Conservation (phyloP, 2,888 invertebrate species). For the Asteroscopus sphinx region DNA sequence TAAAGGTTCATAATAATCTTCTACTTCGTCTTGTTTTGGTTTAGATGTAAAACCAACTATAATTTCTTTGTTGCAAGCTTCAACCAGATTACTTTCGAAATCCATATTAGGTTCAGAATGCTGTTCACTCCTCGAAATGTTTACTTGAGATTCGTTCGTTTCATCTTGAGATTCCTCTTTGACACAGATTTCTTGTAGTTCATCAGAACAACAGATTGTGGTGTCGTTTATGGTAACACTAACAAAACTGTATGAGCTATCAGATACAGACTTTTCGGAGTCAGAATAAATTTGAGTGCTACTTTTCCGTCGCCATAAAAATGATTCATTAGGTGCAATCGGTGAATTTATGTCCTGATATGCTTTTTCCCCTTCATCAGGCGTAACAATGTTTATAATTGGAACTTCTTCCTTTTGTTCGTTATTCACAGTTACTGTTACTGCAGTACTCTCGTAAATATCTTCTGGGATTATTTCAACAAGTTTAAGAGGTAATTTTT, state of each 20-base stretch:
- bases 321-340: conserved; percentile 91
- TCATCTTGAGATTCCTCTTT: conserved; percentile 70
- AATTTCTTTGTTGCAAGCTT: conserved; percentile 84
- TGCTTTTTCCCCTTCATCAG: conserved; percentile 58
- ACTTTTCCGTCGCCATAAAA: conserved; percentile 90
- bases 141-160: conserved; percentile 69
- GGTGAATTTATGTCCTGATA: conserved; percentile 75
- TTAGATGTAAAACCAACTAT: conserved; percentile 78
- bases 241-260: conserved; percentile 78
- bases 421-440: conserved; percentile 39
- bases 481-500: conserved; percentile 80
- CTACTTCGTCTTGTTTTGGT: conserved; percentile 70
- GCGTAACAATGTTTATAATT: conserved; percentile 42
- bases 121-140: conserved; percentile 60
- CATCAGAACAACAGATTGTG: conserved; percentile 64
- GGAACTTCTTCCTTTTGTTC: conserved; percentile 40
- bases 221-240: conserved; percentile 72
- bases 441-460: conserved; percentile 66
- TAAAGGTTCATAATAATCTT: conserved; percentile 86
- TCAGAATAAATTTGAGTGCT: conserved; percentile 81
- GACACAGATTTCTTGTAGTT: conserved; percentile 60
- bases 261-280: conserved; percentile 74
- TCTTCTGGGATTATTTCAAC: conserved; percentile 88
- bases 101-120: conserved; percentile 73
- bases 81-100: conserved; percentile 84